phyloP scores from a whole-genome alignment of 2,113 vertebrate species.

The Balaeniceps rex region DNA sequence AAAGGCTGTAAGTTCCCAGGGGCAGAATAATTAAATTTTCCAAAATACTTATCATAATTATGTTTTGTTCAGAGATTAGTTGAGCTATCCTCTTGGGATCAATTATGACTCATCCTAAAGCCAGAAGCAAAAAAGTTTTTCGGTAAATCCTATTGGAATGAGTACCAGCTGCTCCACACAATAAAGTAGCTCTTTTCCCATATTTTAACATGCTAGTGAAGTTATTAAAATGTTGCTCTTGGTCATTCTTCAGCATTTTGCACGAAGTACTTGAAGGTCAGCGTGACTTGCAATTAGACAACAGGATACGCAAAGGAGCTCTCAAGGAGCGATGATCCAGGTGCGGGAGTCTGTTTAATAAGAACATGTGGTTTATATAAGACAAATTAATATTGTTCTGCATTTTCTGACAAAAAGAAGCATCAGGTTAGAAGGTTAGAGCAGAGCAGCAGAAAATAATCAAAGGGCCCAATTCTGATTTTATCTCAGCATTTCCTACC shows the following conservation, averaged over 20 bases:
- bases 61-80: conserved; percentile 52
- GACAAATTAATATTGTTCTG: background rate
- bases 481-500: background rate
- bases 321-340: fast-evolving
- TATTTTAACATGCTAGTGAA: background rate
- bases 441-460: background rate
- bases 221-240: background rate
- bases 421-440: background rate
- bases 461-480: background rate
- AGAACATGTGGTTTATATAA: background rate
- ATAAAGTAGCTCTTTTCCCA: background rate
- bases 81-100: conserved; percentile 24
- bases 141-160: background rate
- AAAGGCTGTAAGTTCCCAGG: background rate
- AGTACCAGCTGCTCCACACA: background rate
- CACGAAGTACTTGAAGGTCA: background rate
- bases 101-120: conserved; percentile 40
- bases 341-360: background rate
- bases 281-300: background rate
- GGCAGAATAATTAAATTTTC: conserved; percentile 57
- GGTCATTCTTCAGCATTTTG: background rate
- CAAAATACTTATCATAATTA: conserved; percentile 57
- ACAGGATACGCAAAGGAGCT: background rate
- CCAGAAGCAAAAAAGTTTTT: conserved; percentile 13
- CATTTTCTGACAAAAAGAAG: background rate